A percentile compares a stretch with the other conserved stretches of the same genome.
These are phyloP conservation scores for Drosophila suboccidentalis DNA, from an alignment of 2,888 invertebrate genomes.

Conservation along the genomic window DNA sequence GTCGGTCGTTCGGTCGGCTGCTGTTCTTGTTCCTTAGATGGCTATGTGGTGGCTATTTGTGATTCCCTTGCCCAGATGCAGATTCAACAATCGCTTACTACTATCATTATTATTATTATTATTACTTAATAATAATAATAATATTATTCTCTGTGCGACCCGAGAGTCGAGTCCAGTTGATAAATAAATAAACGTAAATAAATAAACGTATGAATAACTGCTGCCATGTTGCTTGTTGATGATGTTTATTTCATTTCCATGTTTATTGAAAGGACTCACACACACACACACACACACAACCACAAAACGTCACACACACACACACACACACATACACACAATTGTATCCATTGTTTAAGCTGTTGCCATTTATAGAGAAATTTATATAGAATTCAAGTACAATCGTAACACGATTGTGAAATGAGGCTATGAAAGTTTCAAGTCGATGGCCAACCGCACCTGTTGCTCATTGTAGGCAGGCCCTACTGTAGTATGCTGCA, in stretches of 20 bases:
- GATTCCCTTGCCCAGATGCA: slow-evolving; percentile 40
- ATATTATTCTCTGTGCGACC: slow-evolving; percentile 15
- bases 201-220: slow-evolving; percentile 64
- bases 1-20: slow-evolving; percentile 8
- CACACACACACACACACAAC: slow-evolving; percentile 8
- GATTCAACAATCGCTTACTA: slow-evolving; percentile 50
- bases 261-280: slow-evolving; percentile 59
- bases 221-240: slow-evolving; percentile 53
- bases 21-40: slow-evolving; percentile 34
- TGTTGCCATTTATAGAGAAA: slow-evolving; percentile 35
- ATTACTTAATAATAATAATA: slow-evolving; percentile 8
- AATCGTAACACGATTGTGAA: slow-evolving; percentile 42
- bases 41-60: slow-evolving; percentile 34
- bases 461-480: slow-evolving; percentile 56
- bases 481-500: slow-evolving; percentile 6
- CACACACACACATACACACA: slow-evolving; percentile 38
- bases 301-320: slow-evolving; percentile 27
- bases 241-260: slow-evolving; percentile 63
- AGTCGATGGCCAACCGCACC: slow-evolving; percentile 54
- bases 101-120: slow-evolving; percentile 47
- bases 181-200: slow-evolving; percentile 61
- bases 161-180: slow-evolving; percentile 12
- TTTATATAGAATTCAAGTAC: not conserved
- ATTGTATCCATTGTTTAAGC: slow-evolving; percentile 34
- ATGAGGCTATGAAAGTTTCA: slow-evolving; percentile 50